phyloP scores from a whole-genome alignment of 2,888 invertebrate species.

The Orthonychiurus folsomi region DNA sequence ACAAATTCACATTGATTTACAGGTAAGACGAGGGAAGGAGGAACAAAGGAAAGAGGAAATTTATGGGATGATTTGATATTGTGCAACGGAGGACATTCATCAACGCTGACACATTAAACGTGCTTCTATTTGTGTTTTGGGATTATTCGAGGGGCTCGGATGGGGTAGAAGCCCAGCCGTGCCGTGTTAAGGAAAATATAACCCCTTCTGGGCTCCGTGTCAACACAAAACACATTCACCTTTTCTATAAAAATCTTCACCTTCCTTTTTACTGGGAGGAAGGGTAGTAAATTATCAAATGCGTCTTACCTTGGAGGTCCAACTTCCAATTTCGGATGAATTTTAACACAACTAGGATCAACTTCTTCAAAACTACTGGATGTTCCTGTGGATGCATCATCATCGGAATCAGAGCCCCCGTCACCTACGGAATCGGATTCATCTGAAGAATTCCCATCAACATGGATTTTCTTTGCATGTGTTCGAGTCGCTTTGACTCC shows the following conservation, averaged over 20 bases:
- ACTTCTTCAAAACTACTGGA: conserved; percentile 48
- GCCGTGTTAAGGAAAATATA: too few species aligned
- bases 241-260: too few species aligned
- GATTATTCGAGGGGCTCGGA: neutral
- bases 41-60: neutral
- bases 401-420: conserved; percentile 51
- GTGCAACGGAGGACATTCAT: neutral
- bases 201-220: too few species aligned
- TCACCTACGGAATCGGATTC: conserved; percentile 7
- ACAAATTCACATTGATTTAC: neutral
- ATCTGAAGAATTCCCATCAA: conserved; percentile 12
- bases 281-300: too few species aligned
- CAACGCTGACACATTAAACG: neutral
- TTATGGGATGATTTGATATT: neutral
- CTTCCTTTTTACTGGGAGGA: too few species aligned
- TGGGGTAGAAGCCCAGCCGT: too few species aligned
- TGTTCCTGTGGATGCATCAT: conserved; percentile 32
- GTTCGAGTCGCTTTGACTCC: neutral
- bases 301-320: too few species aligned
- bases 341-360: conserved; percentile 48
- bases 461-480: conserved; percentile 12
- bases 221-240: too few species aligned
- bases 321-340: neutral
- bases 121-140: neutral
- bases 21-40: neutral